Evolutionary conservation across 2,113 vertebrate species (phyloP).

Genomic region (Cochlearius cochlearius): DNA sequence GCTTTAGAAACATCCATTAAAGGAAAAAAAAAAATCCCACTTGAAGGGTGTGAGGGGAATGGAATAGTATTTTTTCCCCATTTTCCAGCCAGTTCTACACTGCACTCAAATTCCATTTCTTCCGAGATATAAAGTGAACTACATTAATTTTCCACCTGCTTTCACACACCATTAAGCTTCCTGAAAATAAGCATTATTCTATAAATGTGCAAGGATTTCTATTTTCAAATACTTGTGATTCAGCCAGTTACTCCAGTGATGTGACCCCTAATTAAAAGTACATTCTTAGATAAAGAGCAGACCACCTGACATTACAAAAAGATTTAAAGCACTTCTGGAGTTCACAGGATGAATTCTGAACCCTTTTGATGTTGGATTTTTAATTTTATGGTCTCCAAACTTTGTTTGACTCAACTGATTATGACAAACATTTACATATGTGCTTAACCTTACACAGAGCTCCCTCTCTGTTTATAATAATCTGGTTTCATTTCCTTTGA

Average conservation of each 20-base stretch:
- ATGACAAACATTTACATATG: not conserved
- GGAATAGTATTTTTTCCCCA: not conserved
- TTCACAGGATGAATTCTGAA: not conserved
- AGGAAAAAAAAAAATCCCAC: not conserved
- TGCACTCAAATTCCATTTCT: not conserved
- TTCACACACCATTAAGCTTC: not conserved
- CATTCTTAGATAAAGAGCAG: not conserved
- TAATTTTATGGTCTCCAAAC: not conserved
- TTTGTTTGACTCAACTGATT: not conserved
- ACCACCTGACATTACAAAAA: not conserved
- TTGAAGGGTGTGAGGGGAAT: not conserved
- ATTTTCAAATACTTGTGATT: not conserved
- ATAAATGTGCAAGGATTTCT: not conserved
- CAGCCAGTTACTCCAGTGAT: not conserved
- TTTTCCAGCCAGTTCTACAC: not conserved
- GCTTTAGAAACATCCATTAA: not conserved
- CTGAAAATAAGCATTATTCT: conserved; percentile 16
- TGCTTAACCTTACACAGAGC: not conserved
- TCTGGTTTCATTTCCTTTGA: not conserved
- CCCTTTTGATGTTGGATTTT: not conserved
- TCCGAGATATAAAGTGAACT: not conserved
- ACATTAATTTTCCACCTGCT: conserved; percentile 13
- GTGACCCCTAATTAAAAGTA: conserved; percentile 1
- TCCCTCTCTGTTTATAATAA: not conserved
- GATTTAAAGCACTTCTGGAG: not conserved